A percentile compares a stretch with the other conserved stretches of the same genome.
These are phyloP conservation scores for Pipa parva DNA, from an alignment of 2,113 vertebrate species.

Conservation along the genomic window DNA sequence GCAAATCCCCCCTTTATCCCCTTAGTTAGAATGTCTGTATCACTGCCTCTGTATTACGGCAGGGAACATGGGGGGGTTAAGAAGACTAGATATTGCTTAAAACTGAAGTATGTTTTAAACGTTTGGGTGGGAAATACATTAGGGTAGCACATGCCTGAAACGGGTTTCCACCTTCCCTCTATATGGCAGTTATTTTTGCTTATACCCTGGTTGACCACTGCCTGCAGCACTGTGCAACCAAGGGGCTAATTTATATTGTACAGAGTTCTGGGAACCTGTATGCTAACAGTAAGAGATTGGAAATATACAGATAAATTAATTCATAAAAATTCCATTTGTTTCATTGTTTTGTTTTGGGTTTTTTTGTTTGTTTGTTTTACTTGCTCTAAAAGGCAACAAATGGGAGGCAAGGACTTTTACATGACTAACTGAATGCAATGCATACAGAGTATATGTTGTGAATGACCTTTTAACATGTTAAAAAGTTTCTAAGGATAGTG, in stretches of 20 bases:
- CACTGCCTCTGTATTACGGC: conserved; percentile 1
- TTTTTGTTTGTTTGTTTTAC: not conserved
- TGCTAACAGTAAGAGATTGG: not conserved
- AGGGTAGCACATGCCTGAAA: conserved; percentile 21
- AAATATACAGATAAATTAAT: conserved; percentile 23
- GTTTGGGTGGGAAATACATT: not conserved
- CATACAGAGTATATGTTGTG: too few relatives aligned
- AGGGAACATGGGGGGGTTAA: not conserved
- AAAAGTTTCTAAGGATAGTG: too few relatives aligned
- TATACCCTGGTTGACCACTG: not conserved
- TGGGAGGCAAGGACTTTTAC: too few relatives aligned
- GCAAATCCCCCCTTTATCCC: not conserved
- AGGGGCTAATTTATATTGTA: conserved; percentile 34
- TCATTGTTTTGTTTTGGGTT: not conserved
- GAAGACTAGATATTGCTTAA: not conserved
- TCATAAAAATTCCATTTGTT: not conserved
- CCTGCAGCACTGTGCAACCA: conserved; percentile 16
- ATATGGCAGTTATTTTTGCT: not conserved
- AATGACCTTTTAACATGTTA: too few relatives aligned
- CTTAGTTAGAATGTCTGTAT: conserved; percentile 3
- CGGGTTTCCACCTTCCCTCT: conserved; percentile 9
- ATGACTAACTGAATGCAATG: too few relatives aligned
- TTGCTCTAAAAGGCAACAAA: too few relatives aligned
- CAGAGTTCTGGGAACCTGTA: conserved; percentile 19
- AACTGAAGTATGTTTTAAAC: conserved; percentile 16